Evolutionary conservation across 2,888 invertebrate species (phyloP).

Genomic region (Ophion obscuratus): DNA sequence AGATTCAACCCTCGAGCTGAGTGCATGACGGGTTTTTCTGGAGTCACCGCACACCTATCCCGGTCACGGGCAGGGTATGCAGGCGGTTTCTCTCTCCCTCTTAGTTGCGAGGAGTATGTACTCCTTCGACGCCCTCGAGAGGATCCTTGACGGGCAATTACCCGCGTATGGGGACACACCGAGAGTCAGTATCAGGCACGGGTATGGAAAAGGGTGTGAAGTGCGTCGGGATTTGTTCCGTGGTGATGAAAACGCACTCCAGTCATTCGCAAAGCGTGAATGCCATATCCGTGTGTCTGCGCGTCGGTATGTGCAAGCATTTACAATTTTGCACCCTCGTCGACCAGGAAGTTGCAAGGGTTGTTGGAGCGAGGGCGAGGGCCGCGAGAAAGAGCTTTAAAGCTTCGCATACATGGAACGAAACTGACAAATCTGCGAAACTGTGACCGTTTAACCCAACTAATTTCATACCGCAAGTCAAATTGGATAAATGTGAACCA

Average conservation of each 20-base stretch:
- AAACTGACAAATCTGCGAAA: constrained; percentile 59
- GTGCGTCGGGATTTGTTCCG: constrained; percentile 34
- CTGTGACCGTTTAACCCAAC: constrained; percentile 36
- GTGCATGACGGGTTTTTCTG: constrained; percentile 29
- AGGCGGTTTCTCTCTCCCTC: constrained; percentile 37
- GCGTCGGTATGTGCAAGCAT: constrained; percentile 11
- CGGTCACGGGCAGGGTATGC: constrained; percentile 24
- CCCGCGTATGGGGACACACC: constrained; percentile 34
- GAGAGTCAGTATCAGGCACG: constrained; percentile 43
- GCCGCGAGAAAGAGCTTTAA: constrained; percentile 57
- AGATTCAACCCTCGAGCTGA: constrained; percentile 71
- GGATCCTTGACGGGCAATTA: constrained; percentile 67
- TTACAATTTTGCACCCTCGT: constrained; percentile 39
- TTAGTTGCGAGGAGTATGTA: constrained; percentile 54
- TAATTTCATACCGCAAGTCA: constrained; percentile 1
- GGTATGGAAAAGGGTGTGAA: constrained; percentile 48
- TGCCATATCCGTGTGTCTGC: constrained; percentile 37
- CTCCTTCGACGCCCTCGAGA: constrained; percentile 58
- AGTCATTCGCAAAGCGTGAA: constrained; percentile 42
- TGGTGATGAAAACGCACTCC: constrained; percentile 50
- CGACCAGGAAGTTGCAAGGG: constrained; percentile 50
- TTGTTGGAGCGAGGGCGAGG: constrained; percentile 40
- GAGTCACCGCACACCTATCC: constrained; percentile 30
- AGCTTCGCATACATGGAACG: constrained; percentile 43
- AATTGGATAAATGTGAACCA: constrained; percentile 11